Conservation (phyloP, 35 echinoderm and acorn worm species). For the Lytechinus pictus region DNA sequence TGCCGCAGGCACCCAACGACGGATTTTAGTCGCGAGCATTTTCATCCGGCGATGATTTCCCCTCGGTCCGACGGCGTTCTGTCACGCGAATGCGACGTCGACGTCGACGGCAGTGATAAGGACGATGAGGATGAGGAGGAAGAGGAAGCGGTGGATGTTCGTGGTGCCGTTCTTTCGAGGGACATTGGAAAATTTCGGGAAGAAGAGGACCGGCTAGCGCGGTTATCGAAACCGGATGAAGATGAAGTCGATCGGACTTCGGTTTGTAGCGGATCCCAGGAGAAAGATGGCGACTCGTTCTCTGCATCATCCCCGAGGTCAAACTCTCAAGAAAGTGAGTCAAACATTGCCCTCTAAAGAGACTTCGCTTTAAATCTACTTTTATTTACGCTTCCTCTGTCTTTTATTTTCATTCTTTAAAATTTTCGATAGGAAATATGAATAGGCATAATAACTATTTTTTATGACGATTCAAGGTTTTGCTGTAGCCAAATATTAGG, state of each 20-base stretch:
- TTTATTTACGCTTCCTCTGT: background rate
- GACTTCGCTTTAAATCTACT: background rate
- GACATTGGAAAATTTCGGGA: background rate
- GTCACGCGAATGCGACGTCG: conserved; percentile 33
- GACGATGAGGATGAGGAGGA: conserved; percentile 57
- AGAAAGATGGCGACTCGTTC: conserved; percentile 23
- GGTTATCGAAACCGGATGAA: conserved; percentile 32
- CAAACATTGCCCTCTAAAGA: background rate
- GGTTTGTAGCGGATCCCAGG: conserved; percentile 31
- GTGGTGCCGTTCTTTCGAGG: background rate
- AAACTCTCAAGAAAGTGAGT: conserved; percentile 40
- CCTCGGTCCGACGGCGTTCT: conserved; percentile 17
- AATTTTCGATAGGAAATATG: background rate
- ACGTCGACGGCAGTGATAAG: conserved; percentile 13
- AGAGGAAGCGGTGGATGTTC: conserved; percentile 52
- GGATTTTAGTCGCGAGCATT: conserved; percentile 43
- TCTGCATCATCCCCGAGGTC: conserved; percentile 28
- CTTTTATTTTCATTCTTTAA: background rate
- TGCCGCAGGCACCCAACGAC: conserved; percentile 20
- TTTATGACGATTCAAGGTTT: background rate
- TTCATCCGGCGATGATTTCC: conserved; percentile 29
- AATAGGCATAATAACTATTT: background rate
- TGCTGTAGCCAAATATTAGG: background rate
- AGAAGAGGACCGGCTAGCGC: background rate
- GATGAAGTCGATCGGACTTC: conserved; percentile 36